A percentile compares a stretch with the other conserved stretches of the same genome.
Conservation (phyloP, 2,113 vertebrate species). For the Vulpes ferrilata region DNA sequence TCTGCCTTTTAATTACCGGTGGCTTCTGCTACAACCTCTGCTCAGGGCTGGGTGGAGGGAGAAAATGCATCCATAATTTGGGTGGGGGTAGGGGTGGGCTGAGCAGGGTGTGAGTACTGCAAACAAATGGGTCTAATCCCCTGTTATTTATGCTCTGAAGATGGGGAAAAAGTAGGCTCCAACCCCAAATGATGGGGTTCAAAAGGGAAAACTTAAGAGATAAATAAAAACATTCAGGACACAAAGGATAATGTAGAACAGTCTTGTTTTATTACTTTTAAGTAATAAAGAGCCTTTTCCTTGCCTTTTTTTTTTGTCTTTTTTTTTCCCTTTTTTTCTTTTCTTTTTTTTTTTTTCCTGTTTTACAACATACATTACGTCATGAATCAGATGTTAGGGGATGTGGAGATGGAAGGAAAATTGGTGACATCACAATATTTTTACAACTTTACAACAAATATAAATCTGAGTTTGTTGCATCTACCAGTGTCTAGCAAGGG, state of each 20-base stretch:
- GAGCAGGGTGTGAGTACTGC: not conserved
- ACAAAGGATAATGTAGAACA: slow-evolving; percentile 88
- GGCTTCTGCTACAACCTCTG: slow-evolving; percentile 66
- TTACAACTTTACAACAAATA: slow-evolving; percentile 97
- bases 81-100: not conserved
- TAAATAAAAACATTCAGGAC: slow-evolving; percentile 82
- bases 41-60: slow-evolving; percentile 60
- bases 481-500: slow-evolving; percentile 94
- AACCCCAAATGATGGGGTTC: not conserved
- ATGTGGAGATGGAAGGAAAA: slow-evolving; percentile 93
- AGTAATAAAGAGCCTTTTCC: slow-evolving; percentile 94
- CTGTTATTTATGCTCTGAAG: slow-evolving; percentile 40
- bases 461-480: slow-evolving; percentile 90
- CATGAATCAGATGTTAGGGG: slow-evolving; percentile 97
- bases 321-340: slow-evolving; percentile 69
- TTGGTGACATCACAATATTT: slow-evolving; percentile 96
- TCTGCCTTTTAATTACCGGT: slow-evolving; percentile 86
- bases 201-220: slow-evolving; percentile 11
- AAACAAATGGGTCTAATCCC: slow-evolving; percentile 35
- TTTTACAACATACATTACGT: slow-evolving; percentile 97
- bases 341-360: slow-evolving; percentile 71
- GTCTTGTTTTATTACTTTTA: slow-evolving; percentile 94
- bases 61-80: slow-evolving; percentile 54
- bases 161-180: not conserved
- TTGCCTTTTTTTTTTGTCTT: slow-evolving; percentile 79